These are phyloP conservation scores for Lasioglossum marginatum DNA, from an alignment of 2,888 invertebrate genomes.

Conservation along the genomic window DNA sequence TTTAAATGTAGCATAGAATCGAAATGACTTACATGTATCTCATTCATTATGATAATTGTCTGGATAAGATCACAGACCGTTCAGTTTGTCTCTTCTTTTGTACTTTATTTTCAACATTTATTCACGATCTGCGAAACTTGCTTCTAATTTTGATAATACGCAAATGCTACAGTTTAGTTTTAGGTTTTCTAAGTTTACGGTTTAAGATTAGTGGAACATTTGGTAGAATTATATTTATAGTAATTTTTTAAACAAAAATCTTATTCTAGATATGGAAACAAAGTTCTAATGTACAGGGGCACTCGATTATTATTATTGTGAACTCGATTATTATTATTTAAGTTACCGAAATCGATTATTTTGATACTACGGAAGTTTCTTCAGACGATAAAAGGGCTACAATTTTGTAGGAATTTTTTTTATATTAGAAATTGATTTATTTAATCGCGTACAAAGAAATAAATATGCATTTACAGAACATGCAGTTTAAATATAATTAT, in stretches of 20 bases:
- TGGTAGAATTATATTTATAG: constrained; percentile 42
- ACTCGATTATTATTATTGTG: no score
- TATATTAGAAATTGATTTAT: neutral
- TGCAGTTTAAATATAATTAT: neutral
- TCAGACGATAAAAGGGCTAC: neutral
- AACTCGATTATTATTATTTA: constrained; percentile 54
- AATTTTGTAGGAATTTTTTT: neutral
- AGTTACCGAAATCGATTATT: constrained; percentile 15
- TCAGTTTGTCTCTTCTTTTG: neutral
- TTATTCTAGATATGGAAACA: constrained; percentile 72
- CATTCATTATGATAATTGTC: neutral
- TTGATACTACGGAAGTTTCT: constrained; percentile 14
- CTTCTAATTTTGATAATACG: neutral
- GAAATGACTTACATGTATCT: neutral
- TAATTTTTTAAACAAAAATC: constrained; percentile 70
- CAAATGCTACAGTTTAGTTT: constrained; percentile 1
- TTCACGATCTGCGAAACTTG: neutral
- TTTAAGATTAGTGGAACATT: neutral
- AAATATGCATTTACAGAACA: neutral
- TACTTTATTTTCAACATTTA: constrained; percentile 1
- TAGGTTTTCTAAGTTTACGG: neutral
- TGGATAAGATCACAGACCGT: neutral
- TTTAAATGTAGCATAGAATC: neutral
- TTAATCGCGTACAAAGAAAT: neutral
- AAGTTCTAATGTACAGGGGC: constrained; percentile 49